Evolutionary conservation across 2,113 vertebrate genomes (phyloP).

Genomic region (Lates calcarifer): DNA sequence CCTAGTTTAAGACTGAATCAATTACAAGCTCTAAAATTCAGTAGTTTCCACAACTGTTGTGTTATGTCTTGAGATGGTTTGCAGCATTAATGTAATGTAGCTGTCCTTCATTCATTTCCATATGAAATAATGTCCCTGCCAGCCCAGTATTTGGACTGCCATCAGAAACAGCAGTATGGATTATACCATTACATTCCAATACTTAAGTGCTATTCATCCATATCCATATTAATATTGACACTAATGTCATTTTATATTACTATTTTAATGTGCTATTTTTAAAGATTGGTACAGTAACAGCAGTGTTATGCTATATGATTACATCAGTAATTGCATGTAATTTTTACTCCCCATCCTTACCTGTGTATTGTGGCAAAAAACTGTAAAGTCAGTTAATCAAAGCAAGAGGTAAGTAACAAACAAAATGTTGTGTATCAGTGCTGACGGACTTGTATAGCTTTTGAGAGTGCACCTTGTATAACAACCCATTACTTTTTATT

Average conservation of each 20-base stretch:
- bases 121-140: not conserved
- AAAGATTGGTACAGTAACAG: not conserved
- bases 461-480: slow-evolving; percentile 70
- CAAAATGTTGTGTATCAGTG: slow-evolving; percentile 30
- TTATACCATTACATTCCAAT: not conserved
- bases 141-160: not conserved
- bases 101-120: not conserved
- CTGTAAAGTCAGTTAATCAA: slow-evolving; percentile 31
- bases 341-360: not conserved
- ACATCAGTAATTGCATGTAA: not conserved
- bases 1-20: not conserved
- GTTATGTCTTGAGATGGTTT: not conserved
- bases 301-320: not conserved
- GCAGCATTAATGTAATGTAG: not conserved
- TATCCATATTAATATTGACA: not conserved
- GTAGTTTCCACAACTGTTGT: not conserved
- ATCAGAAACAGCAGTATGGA: not conserved
- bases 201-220: not conserved
- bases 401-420: slow-evolving; percentile 27
- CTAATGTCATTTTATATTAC: not conserved
- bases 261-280: not conserved
- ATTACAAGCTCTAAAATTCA: not conserved
- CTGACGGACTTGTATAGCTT: slow-evolving; percentile 58
- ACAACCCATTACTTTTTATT: slow-evolving; percentile 78
- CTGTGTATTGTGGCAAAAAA: not conserved